These are phyloP conservation scores for Leptogaster cylindrica DNA, from an alignment of 2,888 invertebrate genomes.

Conservation along the genomic window DNA sequence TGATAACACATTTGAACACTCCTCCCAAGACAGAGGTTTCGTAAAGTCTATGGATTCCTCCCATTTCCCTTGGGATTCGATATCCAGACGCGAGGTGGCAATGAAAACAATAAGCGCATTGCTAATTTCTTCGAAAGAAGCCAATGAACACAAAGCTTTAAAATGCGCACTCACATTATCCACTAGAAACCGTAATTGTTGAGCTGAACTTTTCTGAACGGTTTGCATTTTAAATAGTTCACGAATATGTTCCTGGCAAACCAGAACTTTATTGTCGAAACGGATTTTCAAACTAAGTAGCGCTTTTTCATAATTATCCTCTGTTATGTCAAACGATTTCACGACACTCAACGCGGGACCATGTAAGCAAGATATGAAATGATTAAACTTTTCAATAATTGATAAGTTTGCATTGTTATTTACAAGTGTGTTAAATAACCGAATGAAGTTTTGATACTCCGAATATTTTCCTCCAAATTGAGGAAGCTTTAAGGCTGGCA, in stretches of 20 bases:
- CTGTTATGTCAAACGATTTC: not conserved
- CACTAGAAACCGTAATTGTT: not conserved
- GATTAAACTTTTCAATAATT: slow-evolving; percentile 41
- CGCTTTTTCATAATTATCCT: not conserved
- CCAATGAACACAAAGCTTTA: not conserved
- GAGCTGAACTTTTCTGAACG: not conserved
- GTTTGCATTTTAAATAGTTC: not conserved
- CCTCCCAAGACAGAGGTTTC: slow-evolving; percentile 41
- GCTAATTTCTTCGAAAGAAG: slow-evolving; percentile 24
- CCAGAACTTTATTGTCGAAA: not conserved
- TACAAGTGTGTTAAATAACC: slow-evolving; percentile 34
- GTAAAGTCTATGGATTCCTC: slow-evolving; percentile 43
- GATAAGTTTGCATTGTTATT: not conserved
- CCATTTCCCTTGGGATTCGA: slow-evolving; percentile 40
- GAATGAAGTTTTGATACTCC: slow-evolving; percentile 43
- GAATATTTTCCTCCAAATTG: slow-evolving; percentile 41
- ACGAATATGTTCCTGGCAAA: not conserved
- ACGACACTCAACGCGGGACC: slow-evolving; percentile 41
- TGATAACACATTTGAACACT: slow-evolving; percentile 38
- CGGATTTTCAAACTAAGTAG: not conserved
- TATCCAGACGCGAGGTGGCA: slow-evolving; percentile 40
- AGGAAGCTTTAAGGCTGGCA: slow-evolving; percentile 20
- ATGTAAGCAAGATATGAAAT: slow-evolving; percentile 38
- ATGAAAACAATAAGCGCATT: slow-evolving; percentile 38
- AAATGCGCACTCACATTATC: slow-evolving; percentile 6